Evolutionary conservation across 2,113 vertebrate species (phyloP).

Genomic region (Anas platyrhynchos): DNA sequence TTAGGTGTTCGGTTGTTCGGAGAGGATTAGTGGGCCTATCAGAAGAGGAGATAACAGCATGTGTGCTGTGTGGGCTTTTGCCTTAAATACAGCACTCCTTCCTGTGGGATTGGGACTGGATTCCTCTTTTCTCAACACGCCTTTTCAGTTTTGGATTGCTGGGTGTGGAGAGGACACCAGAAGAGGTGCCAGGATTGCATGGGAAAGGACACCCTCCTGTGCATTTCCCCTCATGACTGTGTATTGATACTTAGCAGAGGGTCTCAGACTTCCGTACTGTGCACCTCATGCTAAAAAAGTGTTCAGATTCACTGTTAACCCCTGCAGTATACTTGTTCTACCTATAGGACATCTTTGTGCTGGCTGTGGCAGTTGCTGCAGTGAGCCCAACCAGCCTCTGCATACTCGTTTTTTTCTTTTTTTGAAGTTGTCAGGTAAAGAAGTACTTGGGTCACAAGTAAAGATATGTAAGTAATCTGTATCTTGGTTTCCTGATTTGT

Average conservation of each 20-base stretch:
- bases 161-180: neutral
- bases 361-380: neutral
- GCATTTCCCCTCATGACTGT: neutral
- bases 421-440: neutral
- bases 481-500: neutral
- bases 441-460: neutral
- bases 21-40: neutral
- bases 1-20: slow-evolving; percentile 29
- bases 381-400: neutral
- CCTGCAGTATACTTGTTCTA: neutral
- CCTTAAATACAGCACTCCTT: neutral
- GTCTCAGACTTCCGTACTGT: neutral
- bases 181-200: neutral
- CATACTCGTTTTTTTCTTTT: neutral
- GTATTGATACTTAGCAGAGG: neutral
- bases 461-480: neutral
- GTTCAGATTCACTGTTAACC: neutral
- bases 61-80: neutral
- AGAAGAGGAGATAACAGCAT: neutral
- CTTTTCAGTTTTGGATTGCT: neutral
- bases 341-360: neutral
- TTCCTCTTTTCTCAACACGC: neutral
- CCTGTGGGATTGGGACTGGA: neutral
- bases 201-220: neutral
- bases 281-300: neutral